phyloP scores from a whole-genome alignment of 2,113 vertebrate genomes.

The Calyptommatus sinebrachiatus region DNA sequence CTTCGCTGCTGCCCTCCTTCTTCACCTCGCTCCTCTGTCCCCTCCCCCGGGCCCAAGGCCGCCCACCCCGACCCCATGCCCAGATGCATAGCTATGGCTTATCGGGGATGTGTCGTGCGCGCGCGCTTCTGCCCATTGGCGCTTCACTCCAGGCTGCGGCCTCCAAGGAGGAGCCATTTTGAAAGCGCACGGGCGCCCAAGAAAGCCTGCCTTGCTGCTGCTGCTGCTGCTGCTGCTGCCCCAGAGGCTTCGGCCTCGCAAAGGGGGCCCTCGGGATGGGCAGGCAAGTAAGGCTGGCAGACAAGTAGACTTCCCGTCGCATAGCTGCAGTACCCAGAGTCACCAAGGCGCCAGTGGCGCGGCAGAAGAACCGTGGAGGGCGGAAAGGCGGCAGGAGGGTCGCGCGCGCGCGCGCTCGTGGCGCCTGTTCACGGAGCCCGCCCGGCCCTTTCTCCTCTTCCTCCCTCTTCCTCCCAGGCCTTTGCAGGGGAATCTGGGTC shows the following conservation, averaged over 20 bases:
- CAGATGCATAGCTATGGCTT: too few relatives aligned
- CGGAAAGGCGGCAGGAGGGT: background rate
- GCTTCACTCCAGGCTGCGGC: too few relatives aligned
- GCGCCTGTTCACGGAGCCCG: background rate
- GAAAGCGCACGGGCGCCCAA: background rate
- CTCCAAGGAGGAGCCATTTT: background rate
- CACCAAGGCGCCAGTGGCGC: background rate
- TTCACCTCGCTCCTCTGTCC: background rate
- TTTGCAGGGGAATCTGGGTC: background rate
- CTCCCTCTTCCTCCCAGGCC: background rate
- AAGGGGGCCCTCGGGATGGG: background rate
- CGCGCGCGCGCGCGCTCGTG: background rate
- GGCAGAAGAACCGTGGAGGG: too few relatives aligned
- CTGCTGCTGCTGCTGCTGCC: background rate
- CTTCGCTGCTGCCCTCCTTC: background rate
- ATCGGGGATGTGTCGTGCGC: background rate
- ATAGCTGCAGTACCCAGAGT: background rate
- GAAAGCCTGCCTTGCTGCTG: too few relatives aligned
- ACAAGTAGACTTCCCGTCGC: background rate
- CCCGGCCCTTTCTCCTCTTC: background rate
- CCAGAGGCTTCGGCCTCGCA: background rate
- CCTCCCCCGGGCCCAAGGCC: too few relatives aligned
- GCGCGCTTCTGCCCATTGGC: rapidly evolving
- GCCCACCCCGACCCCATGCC: background rate
- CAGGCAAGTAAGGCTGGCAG: background rate